Conservation (phyloP, 2,113 vertebrate genomes). For the cattle (Bos taurus) region ARS-UCD2.0 NC_037337.1:88952501-88953000, state of each 20-base stretch:
- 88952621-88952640: background rate
- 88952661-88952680: background rate
- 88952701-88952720: background rate
- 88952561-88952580: background rate
- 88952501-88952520: background rate
- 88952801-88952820: conserved; percentile 88
- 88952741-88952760: conserved; percentile 92
- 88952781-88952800: conserved; percentile 85
- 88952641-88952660: background rate
- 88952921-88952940: background rate
- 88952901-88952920: background rate
- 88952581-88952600: background rate
- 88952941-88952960: background rate
- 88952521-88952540: background rate
- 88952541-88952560: background rate
- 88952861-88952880: background rate
- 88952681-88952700: background rate
- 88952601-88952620: background rate
- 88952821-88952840: conserved; percentile 83
- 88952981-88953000: background rate
- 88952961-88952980: background rate
- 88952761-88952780: conserved; percentile 92
- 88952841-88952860: background rate
- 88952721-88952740: conserved; percentile 76
- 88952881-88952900: background rate